Conservation (phyloP, 2,113 vertebrate genomes). For the Odocoileus hemionus region DNA sequence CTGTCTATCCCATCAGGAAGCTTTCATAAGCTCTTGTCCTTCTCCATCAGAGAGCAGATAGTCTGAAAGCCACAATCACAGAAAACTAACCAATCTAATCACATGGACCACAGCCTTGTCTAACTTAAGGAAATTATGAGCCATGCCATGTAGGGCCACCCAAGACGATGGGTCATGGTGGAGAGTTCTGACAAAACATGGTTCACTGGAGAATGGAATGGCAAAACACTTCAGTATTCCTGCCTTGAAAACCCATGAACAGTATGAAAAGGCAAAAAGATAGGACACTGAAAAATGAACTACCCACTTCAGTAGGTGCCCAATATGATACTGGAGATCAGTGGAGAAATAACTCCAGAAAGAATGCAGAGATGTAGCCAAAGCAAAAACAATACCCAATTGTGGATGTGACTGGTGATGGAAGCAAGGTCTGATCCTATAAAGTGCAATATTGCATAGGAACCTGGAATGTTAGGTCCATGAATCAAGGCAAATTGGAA, state of each 20-base stretch:
- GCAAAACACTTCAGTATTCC: no score
- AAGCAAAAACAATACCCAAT: background rate
- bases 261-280: no score
- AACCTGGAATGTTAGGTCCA: background rate
- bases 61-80: background rate
- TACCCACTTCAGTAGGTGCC: background rate
- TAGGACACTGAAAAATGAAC: no score
- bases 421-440: background rate
- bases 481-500: background rate
- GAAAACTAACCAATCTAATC: no score
- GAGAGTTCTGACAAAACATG: no score
- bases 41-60: background rate
- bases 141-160: no score
- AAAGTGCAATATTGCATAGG: background rate
- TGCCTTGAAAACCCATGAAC: no score
- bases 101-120: no score
- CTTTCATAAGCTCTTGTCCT: background rate
- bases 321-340: background rate
- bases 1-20: background rate
- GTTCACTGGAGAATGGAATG: no score
- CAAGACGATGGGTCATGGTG: no score
- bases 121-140: no score
- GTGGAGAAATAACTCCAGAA: background rate
- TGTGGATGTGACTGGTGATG: background rate
- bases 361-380: background rate